A percentile compares a stretch with the other conserved stretches of the same genome.
Evolutionary conservation across 35 echinoderm and acorn worm species (phyloP).

Genomic region (Lytechinus pictus): DNA sequence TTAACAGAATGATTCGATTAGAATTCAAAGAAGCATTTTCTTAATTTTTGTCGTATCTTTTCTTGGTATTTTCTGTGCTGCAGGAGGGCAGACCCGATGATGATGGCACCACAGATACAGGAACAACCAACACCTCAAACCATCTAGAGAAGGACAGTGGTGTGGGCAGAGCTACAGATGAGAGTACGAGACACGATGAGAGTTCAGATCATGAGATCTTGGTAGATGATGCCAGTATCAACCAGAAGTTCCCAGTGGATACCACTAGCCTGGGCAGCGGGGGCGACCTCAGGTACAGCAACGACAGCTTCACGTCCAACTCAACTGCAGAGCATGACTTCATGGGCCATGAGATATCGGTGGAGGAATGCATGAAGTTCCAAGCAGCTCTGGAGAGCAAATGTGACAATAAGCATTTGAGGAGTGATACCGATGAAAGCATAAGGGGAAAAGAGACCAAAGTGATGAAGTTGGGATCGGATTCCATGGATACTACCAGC

Average conservation of each 20-base stretch:
- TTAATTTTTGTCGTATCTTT: not conserved
- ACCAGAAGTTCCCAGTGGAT: slow-evolving; percentile 70
- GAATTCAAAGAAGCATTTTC: too few species aligned
- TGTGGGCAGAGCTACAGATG: slow-evolving; percentile 93
- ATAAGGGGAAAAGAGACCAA: slow-evolving; percentile 94
- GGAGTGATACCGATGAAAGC: slow-evolving; percentile 97
- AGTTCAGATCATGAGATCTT: slow-evolving; percentile 75
- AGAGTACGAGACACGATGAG: slow-evolving; percentile 86
- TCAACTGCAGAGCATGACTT: slow-evolving; percentile 82
- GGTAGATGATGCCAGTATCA: slow-evolving; percentile 69
- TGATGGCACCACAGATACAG: slow-evolving; percentile 91
- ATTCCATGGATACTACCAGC: slow-evolving; percentile 97
- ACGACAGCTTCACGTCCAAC: slow-evolving; percentile 97
- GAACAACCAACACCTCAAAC: slow-evolving; percentile 91
- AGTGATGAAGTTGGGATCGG: slow-evolving; percentile 93
- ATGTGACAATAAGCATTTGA: slow-evolving; percentile 91
- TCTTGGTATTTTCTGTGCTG: not conserved
- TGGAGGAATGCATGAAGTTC: slow-evolving; percentile 96
- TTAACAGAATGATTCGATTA: too few species aligned
- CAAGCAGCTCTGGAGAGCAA: slow-evolving; percentile 89
- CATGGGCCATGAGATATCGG: slow-evolving; percentile 79
- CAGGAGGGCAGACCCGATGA: slow-evolving; percentile 79
- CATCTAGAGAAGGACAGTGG: slow-evolving; percentile 98
- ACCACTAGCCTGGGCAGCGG: slow-evolving; percentile 79
- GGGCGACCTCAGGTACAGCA: slow-evolving; percentile 90